These are phyloP conservation scores for Lampropteryx suffumata DNA, from an alignment of 2,888 invertebrate genomes.

Conservation along the genomic window DNA sequence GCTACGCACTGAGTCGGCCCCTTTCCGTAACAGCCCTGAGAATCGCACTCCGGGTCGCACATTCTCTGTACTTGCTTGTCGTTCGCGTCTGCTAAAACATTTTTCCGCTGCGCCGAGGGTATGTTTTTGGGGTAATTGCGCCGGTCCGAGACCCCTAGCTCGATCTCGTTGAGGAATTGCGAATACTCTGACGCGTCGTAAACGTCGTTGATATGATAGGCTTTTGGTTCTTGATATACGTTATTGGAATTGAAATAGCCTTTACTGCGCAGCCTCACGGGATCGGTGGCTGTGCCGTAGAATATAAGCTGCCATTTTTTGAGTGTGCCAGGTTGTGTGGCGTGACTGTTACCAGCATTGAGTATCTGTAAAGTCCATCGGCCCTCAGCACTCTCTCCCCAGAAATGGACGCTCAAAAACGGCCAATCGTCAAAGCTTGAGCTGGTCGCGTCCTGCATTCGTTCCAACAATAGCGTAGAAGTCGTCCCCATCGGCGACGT, in stretches of 20 bases:
- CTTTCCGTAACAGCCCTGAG: conserved; percentile 92
- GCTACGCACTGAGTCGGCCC: conserved; percentile 92
- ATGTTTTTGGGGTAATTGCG: conserved; percentile 86
- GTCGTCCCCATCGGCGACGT: conserved; percentile 97
- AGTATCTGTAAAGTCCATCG: conserved; percentile 93
- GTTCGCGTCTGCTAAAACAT: conserved; percentile 84
- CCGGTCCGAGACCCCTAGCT: conserved; percentile 82
- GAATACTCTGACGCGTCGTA: conserved; percentile 84
- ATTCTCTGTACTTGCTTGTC: conserved; percentile 85
- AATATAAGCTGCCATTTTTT: conserved; percentile 98
- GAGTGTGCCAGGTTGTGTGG: conserved; percentile 92
- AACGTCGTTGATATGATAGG: conserved; percentile 85
- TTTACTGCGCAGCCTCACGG: conserved; percentile 87
- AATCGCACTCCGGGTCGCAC: conserved; percentile 91
- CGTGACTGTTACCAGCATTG: conserved; percentile 89
- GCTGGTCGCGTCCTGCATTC: conserved; percentile 94
- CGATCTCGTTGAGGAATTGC: conserved; percentile 76
- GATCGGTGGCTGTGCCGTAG: conserved; percentile 95
- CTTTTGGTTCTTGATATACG: conserved; percentile 71
- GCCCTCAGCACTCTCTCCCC: conserved; percentile 96
- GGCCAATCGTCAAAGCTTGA: conserved; percentile 99
- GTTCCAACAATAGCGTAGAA: conserved; percentile 95
- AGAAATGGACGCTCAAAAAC: conserved; percentile 98
- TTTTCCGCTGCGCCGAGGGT: conserved; percentile 83
- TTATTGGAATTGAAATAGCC: conserved; percentile 76